Percentiles rank a stretch among this genome's conserved stretches.
Evolutionary conservation across 1,140 invertebrate genomes (phyloP).

Genomic region (Luehdorfia chinensis): DNA sequence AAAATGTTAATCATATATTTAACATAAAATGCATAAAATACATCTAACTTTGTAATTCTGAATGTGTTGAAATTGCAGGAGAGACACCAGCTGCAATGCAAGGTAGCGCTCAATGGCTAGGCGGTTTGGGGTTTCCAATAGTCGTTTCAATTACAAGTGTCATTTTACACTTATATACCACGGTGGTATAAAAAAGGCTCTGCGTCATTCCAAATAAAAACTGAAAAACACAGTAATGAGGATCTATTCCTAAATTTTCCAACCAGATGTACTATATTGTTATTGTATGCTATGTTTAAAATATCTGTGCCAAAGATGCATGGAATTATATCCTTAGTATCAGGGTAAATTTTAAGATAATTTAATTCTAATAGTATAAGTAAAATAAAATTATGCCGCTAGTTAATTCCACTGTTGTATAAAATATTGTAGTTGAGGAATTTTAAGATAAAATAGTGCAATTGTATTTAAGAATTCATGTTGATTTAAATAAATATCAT

Average conservation of each 20-base stretch:
- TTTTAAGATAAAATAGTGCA: conserved; percentile 33
- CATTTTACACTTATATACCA: conserved; percentile 34
- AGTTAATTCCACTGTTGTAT: conserved; percentile 35
- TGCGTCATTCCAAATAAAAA: background rate
- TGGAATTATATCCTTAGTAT: conserved; percentile 49
- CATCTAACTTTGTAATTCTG: background rate
- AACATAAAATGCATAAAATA: no score
- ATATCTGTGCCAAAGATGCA: conserved; percentile 45
- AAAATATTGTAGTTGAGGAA: conserved; percentile 24
- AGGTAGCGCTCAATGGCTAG: conserved; percentile 56
- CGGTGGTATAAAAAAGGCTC: conserved; percentile 16
- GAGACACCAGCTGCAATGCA: conserved; percentile 71
- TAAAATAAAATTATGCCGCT: conserved; percentile 31
- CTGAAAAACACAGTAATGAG: no score
- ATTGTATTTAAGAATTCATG: conserved; percentile 29
- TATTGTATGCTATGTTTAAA: conserved; percentile 34
- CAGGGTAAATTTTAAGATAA: conserved; percentile 44
- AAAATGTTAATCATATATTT: no score
- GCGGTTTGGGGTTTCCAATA: conserved; percentile 34
- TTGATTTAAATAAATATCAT: conserved; percentile 27
- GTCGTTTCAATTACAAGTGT: conserved; percentile 35
- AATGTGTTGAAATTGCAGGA: conserved; percentile 33
- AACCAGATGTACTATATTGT: conserved; percentile 19
- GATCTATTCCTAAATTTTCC: no score
- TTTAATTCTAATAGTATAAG: conserved; percentile 4